Conservation (phyloP, 1,140 invertebrate genomes). For the Trypoxylus dichotomus region DNA sequence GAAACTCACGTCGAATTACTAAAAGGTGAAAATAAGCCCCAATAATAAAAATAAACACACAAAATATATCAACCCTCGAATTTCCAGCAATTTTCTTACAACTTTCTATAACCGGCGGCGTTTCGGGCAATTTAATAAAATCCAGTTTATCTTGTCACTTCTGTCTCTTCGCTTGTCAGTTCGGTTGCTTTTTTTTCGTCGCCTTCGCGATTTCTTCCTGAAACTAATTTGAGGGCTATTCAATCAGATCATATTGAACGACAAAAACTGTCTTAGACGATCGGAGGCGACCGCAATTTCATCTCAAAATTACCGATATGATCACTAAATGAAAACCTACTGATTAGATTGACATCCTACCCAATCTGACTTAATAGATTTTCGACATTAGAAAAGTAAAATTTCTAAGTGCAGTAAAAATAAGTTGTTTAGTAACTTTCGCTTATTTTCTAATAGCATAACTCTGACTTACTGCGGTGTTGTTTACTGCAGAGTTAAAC, state of each 20-base stretch:
- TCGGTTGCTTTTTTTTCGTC: background rate
- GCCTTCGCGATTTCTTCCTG: background rate
- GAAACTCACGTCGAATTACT: background rate
- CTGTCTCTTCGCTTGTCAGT: background rate
- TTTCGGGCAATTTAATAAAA: slow-evolving; percentile 18
- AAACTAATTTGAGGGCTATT: slow-evolving; percentile 8
- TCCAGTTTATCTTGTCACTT: slow-evolving; percentile 9
- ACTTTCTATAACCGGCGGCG: background rate
- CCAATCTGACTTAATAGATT: too few species aligned
- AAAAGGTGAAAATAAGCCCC: background rate
- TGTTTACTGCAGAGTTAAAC: too few species aligned
- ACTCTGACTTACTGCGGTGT: too few species aligned
- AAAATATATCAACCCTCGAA: background rate
- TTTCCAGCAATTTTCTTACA: background rate
- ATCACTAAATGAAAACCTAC: background rate
- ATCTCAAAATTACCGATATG: background rate
- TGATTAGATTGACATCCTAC: too few species aligned
- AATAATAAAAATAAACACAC: slow-evolving; percentile 4
- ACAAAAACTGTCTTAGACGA: slow-evolving; percentile 4
- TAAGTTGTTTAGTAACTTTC: too few species aligned
- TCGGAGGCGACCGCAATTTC: background rate
- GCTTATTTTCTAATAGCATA: too few species aligned
- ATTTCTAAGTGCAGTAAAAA: too few species aligned
- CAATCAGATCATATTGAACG: slow-evolving; percentile 4
- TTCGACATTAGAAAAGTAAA: too few species aligned